A percentile compares a stretch with the other conserved stretches of the same genome.
Evolutionary conservation across 1,140 invertebrate genomes (phyloP).

Genomic region (Lerema accius): DNA sequence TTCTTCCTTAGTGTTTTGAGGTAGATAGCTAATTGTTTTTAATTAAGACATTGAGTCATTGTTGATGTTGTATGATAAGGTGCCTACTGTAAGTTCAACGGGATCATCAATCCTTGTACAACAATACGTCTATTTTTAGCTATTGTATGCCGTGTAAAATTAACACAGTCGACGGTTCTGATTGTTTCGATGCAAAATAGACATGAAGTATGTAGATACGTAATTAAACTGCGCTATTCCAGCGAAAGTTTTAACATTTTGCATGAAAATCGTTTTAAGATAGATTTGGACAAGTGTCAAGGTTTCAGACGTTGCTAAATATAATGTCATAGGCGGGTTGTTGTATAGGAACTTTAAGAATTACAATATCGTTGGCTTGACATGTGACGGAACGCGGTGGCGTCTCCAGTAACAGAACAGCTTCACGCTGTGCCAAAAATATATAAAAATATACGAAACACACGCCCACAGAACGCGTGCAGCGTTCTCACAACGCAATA

Average conservation of each 20-base stretch:
- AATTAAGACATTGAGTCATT: no score
- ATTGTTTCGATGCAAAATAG: no score
- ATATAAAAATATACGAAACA: neutral
- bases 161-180: no score
- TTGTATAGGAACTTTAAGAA: neutral
- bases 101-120: no score
- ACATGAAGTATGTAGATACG: no score
- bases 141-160: no score
- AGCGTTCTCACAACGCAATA: neutral
- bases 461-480: neutral
- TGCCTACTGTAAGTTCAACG: no score
- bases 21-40: no score
- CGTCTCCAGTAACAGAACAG: constrained; percentile 2
- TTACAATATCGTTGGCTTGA: neutral
- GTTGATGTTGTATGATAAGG: no score
- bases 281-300: neutral
- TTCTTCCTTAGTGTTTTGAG: no score
- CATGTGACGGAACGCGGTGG: neutral
- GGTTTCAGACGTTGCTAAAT: neutral
- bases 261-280: neutral
- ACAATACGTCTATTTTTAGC: no score
- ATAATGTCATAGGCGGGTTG: neutral
- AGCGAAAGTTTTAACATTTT: neutral
- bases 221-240: neutral
- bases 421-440: neutral